Conservation (phyloP, 2,113 vertebrate genomes). For the Phalacrocorax brasilianus region DNA sequence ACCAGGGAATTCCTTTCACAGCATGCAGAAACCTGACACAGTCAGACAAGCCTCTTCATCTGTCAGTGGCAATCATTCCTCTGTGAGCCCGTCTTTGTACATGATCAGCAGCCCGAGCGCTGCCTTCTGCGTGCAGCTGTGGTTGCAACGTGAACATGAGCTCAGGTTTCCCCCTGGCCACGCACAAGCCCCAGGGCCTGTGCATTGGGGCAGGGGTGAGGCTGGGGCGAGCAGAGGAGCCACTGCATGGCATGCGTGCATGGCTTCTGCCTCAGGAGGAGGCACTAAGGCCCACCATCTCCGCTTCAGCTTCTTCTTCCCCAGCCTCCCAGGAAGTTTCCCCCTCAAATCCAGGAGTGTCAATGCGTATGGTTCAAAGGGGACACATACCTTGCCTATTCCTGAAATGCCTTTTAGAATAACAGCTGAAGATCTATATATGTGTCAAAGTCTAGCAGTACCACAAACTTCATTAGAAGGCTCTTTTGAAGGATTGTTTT, state of each 20-base stretch:
- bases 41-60: background rate
- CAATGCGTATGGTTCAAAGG: background rate
- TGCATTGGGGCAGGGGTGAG: accelerated
- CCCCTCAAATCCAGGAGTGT: background rate
- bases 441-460: background rate
- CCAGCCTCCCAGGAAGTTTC: background rate
- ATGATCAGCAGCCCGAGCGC: background rate
- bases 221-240: accelerated
- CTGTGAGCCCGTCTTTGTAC: no score
- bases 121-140: background rate
- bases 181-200: background rate
- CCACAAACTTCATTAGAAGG: background rate
- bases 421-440: conserved; percentile 16
- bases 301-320: background rate
- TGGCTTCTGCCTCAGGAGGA: background rate
- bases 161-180: background rate
- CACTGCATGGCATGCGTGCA: background rate
- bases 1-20: background rate
- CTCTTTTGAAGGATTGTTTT: background rate
- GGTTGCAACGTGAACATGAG: accelerated
- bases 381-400: background rate
- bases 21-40: background rate
- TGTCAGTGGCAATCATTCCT: background rate
- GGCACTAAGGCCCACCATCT: background rate
- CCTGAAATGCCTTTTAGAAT: background rate